Conservation (phyloP, 2,888 invertebrate genomes). For the Dicyrtomina minuta region DNA sequence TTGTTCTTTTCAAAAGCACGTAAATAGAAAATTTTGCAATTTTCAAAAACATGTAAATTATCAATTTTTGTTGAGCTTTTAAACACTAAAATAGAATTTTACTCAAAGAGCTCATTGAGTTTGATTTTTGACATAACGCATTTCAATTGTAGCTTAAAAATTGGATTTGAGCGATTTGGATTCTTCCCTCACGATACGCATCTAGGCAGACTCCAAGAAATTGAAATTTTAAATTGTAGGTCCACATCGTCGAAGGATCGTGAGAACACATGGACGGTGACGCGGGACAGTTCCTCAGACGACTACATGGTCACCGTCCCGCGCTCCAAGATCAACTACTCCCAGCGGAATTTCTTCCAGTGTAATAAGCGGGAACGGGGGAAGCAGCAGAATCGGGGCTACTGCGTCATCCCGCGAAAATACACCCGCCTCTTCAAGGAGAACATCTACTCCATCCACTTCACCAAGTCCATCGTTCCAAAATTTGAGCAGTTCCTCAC, state of each 20-base stretch:
- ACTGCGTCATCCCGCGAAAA: constrained; percentile 26
- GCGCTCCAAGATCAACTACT: constrained; percentile 11
- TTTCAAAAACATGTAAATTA: too few relatives aligned
- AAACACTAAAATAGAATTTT: too few relatives aligned
- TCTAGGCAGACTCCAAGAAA: too few relatives aligned
- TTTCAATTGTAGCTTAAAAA: too few relatives aligned
- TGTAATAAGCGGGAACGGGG: background rate
- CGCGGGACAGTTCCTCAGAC: background rate
- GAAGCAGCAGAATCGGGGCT: background rate
- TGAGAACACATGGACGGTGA: constrained; percentile 12
- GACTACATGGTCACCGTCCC: constrained; percentile 28
- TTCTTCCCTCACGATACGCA: too few relatives aligned
- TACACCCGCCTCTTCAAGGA: constrained; percentile 36
- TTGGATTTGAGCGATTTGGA: too few relatives aligned
- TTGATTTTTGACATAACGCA: too few relatives aligned
- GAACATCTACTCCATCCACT: constrained; percentile 45
- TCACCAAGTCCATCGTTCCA: constrained; percentile 42
- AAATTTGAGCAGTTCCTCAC: constrained; percentile 51
- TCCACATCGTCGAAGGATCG: background rate
- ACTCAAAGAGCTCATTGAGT: too few relatives aligned
- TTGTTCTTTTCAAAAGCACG: too few relatives aligned
- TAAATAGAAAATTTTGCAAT: too few relatives aligned
- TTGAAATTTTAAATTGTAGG: background rate
- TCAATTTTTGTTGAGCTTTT: too few relatives aligned
- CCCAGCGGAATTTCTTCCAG: constrained; percentile 23